Base-by-base conservation (phyloP, 2,113 vertebrate species). In the Gnathonemus longibarbis region DNA sequence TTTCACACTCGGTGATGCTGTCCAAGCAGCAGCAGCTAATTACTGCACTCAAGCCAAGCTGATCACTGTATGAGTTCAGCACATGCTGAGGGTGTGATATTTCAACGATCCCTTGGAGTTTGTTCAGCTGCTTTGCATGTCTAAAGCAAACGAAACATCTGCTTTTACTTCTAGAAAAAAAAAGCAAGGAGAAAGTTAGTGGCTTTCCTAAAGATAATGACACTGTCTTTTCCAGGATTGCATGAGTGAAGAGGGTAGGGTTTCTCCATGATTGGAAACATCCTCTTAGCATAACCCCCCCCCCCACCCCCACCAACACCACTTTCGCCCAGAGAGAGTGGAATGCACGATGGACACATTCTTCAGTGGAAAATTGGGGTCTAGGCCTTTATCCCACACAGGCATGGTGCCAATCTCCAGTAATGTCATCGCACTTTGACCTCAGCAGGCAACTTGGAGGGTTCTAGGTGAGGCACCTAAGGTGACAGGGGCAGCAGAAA, bases 41-140 rank as follows among this genome's bases (percentile, higher is more conserved):
- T 24, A 24, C 5, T 62, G 74, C 11, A 50, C 45, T 86, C 85
- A 7, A 19, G 88, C 70, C 3, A n/a, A 49, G 19, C 88, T 88
- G 5, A 13, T 42, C 8, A 86, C 74, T 74, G 21, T 42, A 24
- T 90, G 84, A 49, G 88, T 27, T 21, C 31, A 3, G 77, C 90
- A 39, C 56, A 27, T 35, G 88, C 45, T 6, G 17, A 87, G n/a
- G 27, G 77, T 88, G 88, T 56, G 85, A 91, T 89, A 90, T 94
- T 89, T 90, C 56, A 89, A 92, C 93, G 93, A 93, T 95, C 92
- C 91, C 91, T 48, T 92, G 93, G 95, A 95, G 95, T 96, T 96
- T 95, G 94, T 94, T 95, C 95, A 96, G 95, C 94, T 96, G 96
- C 94, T 96, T 95, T 94, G 95, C 93, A 96, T 94, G 92, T 94